These are phyloP conservation scores for Drosophila lacteicornis DNA, from an alignment of 1,140 invertebrate genomes.

Conservation along the genomic window DNA sequence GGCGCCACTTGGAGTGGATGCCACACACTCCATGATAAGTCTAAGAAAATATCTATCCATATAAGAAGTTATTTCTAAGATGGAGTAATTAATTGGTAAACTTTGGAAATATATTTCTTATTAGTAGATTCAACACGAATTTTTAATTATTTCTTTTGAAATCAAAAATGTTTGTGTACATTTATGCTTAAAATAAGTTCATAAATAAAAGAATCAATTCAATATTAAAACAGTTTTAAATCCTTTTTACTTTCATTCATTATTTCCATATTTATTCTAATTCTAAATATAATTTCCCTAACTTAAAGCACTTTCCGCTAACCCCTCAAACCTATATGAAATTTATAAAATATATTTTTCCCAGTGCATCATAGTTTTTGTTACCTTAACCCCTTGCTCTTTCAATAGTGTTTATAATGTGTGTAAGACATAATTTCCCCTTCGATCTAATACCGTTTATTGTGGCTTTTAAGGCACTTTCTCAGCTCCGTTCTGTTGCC, in stretches of 20 bases:
- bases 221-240: too few species aligned
- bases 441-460: slow-evolving; percentile 49
- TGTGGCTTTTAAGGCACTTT: slow-evolving; percentile 60
- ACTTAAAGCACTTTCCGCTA: too few species aligned
- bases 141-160: too few species aligned
- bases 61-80: not conserved
- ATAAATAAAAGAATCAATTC: too few species aligned
- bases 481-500: slow-evolving; percentile 37
- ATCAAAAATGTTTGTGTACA: too few species aligned
- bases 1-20: slow-evolving; percentile 61
- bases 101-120: too few species aligned
- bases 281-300: too few species aligned
- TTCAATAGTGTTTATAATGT: slow-evolving; percentile 54
- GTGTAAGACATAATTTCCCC: slow-evolving; percentile 53
- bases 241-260: too few species aligned
- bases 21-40: slow-evolving; percentile 1
- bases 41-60: not conserved
- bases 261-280: too few species aligned
- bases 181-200: too few species aligned
- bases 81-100: not conserved
- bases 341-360: not conserved
- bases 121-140: too few species aligned
- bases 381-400: slow-evolving; percentile 15
- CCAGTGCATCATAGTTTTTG: not conserved
- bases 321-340: too few species aligned